phyloP scores from a whole-genome alignment of 2,113 vertebrate genomes.

The Sitta europaea region DNA sequence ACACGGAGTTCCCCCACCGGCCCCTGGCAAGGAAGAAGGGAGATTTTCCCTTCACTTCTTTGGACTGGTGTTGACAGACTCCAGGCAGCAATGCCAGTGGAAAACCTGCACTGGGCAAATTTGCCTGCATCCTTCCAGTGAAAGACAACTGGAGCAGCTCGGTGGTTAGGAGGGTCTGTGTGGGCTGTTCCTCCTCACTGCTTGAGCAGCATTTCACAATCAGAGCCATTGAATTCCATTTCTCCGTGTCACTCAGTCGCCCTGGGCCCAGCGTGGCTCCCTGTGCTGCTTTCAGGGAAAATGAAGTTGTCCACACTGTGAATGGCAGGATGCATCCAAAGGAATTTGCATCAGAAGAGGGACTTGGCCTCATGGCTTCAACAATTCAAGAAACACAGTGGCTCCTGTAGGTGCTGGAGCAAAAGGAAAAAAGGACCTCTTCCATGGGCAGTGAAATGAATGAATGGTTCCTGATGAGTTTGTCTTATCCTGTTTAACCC shows the following conservation, averaged over 20 bases:
- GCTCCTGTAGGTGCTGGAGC: background rate
- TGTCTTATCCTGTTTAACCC: background rate
- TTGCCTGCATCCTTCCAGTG: background rate
- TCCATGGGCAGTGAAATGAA: background rate
- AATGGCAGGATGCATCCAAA: background rate
- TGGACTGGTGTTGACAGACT: background rate
- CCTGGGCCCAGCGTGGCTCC: background rate
- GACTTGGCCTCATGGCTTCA: conserved; percentile 30
- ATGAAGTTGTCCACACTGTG: background rate
- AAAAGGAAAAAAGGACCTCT: background rate
- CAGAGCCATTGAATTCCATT: background rate
- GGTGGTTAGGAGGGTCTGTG: background rate
- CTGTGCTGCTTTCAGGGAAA: conserved; percentile 12
- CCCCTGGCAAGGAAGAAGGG: background rate
- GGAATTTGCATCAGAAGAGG: conserved; percentile 48
- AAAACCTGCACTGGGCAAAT: background rate
- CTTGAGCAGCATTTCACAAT: background rate
- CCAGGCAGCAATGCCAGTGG: background rate
- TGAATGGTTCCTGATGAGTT: background rate
- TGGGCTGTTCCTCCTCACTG: background rate
- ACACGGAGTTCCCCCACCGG: background rate
- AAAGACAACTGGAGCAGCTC: background rate
- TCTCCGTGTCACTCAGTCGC: background rate
- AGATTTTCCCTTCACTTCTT: background rate
- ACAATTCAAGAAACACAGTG: background rate